phyloP scores from a whole-genome alignment of 2,888 invertebrate species.

The Diarsia mendica region DNA sequence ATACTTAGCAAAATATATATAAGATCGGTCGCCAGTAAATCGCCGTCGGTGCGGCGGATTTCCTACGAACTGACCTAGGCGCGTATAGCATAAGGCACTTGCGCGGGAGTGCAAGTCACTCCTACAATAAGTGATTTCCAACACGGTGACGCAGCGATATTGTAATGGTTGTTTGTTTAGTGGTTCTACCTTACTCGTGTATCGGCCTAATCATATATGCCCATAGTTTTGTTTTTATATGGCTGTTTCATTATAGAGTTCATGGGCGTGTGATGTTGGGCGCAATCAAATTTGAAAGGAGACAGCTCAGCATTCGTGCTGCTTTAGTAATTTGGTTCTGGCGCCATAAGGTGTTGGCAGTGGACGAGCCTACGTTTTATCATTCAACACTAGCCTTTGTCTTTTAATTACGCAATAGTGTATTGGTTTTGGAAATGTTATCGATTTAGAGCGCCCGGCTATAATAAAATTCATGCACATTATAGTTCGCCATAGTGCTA shows the following conservation, averaged over 20 bases:
- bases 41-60: slow-evolving; percentile 65
- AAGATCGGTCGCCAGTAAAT: slow-evolving; percentile 63
- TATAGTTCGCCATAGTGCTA: neutral
- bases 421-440: neutral
- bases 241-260: slow-evolving; percentile 89
- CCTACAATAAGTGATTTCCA: slow-evolving; percentile 90
- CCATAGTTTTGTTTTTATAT: slow-evolving; percentile 90
- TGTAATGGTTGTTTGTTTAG: slow-evolving; percentile 90
- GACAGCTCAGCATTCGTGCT: slow-evolving; percentile 86
- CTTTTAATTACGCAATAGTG: slow-evolving; percentile 20
- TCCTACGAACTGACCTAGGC: slow-evolving; percentile 70
- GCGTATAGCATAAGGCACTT: slow-evolving; percentile 83
- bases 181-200: slow-evolving; percentile 90
- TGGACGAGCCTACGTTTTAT: slow-evolving; percentile 75
- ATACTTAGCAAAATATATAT: slow-evolving; percentile 11
- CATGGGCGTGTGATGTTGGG: slow-evolving; percentile 89
- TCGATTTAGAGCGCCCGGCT: slow-evolving; percentile 1
- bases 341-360: slow-evolving; percentile 87
- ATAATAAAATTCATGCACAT: neutral
- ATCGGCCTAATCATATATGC: slow-evolving; percentile 90
- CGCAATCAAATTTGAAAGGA: slow-evolving; percentile 89
- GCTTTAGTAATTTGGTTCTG: slow-evolving; percentile 86
- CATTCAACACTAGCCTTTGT: slow-evolving; percentile 71
- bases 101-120: slow-evolving; percentile 86
- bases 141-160: slow-evolving; percentile 88